Percentiles rank a stretch among this genome's conserved stretches.
Evolutionary conservation across 1,140 invertebrate species (phyloP).

Genomic region (Drosophila cardini): DNA sequence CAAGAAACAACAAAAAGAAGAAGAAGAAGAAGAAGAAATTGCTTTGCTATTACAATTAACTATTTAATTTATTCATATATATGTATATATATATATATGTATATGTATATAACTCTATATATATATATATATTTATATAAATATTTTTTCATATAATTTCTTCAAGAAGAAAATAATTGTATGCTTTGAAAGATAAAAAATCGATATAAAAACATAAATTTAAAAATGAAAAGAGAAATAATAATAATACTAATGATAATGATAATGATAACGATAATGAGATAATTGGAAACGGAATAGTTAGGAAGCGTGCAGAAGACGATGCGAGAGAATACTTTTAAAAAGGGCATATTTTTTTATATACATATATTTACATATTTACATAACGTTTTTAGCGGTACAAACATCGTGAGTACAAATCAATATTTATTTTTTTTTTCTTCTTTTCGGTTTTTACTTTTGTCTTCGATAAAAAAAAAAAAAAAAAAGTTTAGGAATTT

Average conservation of each 20-base stretch:
- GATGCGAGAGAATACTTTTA: conserved; percentile 56
- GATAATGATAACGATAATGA: conserved; percentile 27
- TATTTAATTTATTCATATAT: conserved; percentile 45
- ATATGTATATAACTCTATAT: conserved; percentile 6
- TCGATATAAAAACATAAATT: conserved; percentile 26
- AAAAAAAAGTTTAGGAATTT: conserved; percentile 48
- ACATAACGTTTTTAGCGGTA: conserved; percentile 77
- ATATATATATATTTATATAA: conserved; percentile 12
- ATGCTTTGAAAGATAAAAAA: conserved; percentile 27
- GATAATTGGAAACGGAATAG: conserved; percentile 19
- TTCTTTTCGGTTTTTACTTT: conserved; percentile 47
- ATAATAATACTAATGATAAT: too few relatives aligned
- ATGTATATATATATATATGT: conserved; percentile 7
- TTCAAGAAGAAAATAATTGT: conserved; percentile 37
- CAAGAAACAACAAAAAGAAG: conserved; percentile 29
- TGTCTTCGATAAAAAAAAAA: conserved; percentile 45
- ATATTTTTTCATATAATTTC: conserved; percentile 59
- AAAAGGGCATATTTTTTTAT: conserved; percentile 75
- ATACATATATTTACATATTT: conserved; percentile 78
- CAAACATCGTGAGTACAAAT: conserved; percentile 78
- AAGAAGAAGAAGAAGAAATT: conserved; percentile 44
- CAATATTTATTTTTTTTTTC: conserved; percentile 55
- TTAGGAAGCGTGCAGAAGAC: conserved; percentile 21
- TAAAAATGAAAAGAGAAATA: conserved; percentile 36
- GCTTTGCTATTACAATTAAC: conserved; percentile 63